A percentile compares a stretch with the other conserved stretches of the same genome.
phyloP scores from a whole-genome alignment of 1,140 invertebrate genomes.

The Rhagoletis zephyria region DNA sequence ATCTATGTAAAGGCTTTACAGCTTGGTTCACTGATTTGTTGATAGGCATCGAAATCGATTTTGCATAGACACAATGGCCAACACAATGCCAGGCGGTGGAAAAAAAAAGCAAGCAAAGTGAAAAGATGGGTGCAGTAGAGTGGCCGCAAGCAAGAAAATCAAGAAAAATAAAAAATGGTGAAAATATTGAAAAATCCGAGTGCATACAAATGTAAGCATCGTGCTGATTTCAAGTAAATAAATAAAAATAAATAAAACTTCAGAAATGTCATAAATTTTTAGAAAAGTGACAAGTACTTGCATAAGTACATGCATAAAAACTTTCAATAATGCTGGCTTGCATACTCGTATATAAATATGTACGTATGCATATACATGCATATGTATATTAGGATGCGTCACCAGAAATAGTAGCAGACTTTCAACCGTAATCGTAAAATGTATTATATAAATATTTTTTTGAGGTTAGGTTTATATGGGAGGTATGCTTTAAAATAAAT shows the following conservation, averaged over 20 bases:
- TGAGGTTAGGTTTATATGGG: too few relatives aligned
- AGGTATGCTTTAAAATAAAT: too few relatives aligned
- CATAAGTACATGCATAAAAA: neutral
- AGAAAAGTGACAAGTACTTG: conserved; percentile 11
- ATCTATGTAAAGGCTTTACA: neutral
- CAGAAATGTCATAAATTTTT: neutral
- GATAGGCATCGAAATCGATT: conserved; percentile 39
- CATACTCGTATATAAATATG: neutral
- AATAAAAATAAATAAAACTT: neutral
- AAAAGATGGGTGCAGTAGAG: neutral
- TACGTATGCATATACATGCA: too few relatives aligned
- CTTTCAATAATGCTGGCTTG: neutral
- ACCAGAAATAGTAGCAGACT: too few relatives aligned
- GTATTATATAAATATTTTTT: too few relatives aligned
- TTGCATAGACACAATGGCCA: conserved; percentile 41
- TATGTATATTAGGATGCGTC: too few relatives aligned
- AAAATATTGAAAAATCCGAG: neutral
- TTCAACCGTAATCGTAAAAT: too few relatives aligned
- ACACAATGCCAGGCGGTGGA: conserved; percentile 12
- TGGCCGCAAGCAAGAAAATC: neutral
- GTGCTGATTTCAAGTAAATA: neutral
- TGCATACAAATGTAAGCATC: neutral
- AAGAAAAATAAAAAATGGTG: neutral
- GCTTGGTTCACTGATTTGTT: neutral
- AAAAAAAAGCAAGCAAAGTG: neutral